phyloP scores from a whole-genome alignment of 2,888 invertebrate genomes.

The Megastigmus dorsalis region DNA sequence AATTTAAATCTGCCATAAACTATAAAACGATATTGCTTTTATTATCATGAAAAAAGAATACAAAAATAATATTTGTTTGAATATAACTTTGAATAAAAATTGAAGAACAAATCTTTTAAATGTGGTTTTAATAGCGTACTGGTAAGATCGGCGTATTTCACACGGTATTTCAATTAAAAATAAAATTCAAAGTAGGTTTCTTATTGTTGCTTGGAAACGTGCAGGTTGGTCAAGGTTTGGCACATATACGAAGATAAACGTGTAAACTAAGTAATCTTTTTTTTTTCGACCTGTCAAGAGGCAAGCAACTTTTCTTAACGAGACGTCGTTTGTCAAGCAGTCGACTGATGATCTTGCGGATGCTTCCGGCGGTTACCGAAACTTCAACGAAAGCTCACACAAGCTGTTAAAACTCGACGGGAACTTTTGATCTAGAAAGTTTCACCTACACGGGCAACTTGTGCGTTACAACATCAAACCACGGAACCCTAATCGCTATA shows the following conservation, averaged over 20 bases:
- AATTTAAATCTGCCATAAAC: too few relatives aligned
- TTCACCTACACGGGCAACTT: conserved; percentile 29
- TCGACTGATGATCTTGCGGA: conserved; percentile 52
- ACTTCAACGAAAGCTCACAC: conserved; percentile 48
- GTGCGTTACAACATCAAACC: conserved; percentile 32
- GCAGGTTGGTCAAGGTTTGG: neutral
- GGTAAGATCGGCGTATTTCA: too few relatives aligned
- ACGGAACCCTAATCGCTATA: conserved; percentile 17
- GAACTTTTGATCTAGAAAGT: conserved; percentile 50
- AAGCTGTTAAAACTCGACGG: conserved; percentile 46
- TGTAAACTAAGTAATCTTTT: conserved; percentile 16
- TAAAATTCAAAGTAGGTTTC: too few relatives aligned
- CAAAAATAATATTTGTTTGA: neutral
- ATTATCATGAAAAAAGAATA: too few relatives aligned
- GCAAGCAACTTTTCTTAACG: conserved; percentile 45
- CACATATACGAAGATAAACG: conserved; percentile 27
- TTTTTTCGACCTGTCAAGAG: conserved; percentile 1
- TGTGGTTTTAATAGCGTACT: too few relatives aligned
- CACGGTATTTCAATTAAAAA: too few relatives aligned
- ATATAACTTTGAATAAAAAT: too few relatives aligned
- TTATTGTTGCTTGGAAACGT: too few relatives aligned
- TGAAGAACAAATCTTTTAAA: neutral
- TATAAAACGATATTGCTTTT: too few relatives aligned
- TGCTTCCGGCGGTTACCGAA: conserved; percentile 46
- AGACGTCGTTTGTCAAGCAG: conserved; percentile 46